phyloP scores from a whole-genome alignment of 2,888 invertebrate species.

The Nomada lathburiana region DNA sequence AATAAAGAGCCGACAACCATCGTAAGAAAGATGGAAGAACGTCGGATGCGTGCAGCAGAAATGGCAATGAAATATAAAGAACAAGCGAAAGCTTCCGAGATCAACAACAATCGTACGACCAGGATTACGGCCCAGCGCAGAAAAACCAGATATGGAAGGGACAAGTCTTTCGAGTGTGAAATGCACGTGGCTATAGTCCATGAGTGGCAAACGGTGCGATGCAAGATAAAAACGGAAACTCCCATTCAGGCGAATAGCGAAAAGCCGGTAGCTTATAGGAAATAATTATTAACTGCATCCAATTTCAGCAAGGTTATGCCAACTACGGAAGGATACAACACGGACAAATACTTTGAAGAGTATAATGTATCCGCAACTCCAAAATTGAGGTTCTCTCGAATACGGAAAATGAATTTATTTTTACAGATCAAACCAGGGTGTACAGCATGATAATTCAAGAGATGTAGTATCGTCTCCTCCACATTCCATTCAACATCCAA shows the following conservation, averaged over 20 bases:
- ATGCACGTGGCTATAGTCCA: neutral
- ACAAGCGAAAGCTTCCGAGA: neutral
- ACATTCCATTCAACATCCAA: too few species aligned
- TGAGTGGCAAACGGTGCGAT: neutral
- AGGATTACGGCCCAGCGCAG: neutral
- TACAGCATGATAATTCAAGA: too few species aligned
- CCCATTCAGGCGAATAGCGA: neutral
- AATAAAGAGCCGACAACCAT: too few species aligned
- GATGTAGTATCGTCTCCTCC: too few species aligned
- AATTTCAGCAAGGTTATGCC: neutral
- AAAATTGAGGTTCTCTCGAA: neutral
- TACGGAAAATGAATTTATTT: neutral
- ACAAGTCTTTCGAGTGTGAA: neutral
- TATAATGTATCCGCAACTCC: neutral
- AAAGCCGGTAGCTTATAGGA: neutral
- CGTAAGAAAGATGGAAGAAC: neutral
- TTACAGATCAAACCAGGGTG: too few species aligned
- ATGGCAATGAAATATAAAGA: neutral
- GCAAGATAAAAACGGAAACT: neutral
- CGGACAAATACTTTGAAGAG: neutral
- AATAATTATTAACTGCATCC: neutral
- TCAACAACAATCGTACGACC: neutral
- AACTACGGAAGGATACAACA: neutral
- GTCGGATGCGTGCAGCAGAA: constrained; percentile 1
- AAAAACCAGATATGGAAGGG: neutral